These are phyloP conservation scores for Rhodeus uyekii DNA, from an alignment of 2,797 vertebrate genomes.

Conservation along the genomic window DNA sequence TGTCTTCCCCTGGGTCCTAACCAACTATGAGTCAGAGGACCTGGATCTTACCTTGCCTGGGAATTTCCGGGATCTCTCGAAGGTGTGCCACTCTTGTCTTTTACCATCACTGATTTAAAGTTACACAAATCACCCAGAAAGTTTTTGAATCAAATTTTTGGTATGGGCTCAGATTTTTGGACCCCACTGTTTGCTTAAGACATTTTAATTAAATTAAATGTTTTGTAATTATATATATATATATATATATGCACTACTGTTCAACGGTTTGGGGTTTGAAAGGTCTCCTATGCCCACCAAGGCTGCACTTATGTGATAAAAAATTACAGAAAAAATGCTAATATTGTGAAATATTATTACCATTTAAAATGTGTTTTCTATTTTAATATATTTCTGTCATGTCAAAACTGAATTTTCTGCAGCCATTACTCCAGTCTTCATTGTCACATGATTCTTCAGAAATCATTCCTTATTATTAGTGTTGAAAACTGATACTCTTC, in stretches of 20 bases:
- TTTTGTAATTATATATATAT: background rate
- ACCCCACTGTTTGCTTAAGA: background rate
- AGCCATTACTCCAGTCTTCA: background rate
- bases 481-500: no score
- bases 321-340: no score
- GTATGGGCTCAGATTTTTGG: background rate
- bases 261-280: no score
- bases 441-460: no score
- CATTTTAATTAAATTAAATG: background rate
- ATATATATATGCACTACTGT: no score
- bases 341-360: no score
- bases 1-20: constrained; percentile 97
- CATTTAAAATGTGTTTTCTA: no score
- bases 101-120: background rate
- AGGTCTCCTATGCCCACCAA: no score
- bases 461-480: no score
- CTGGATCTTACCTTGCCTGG: constrained; percentile 95
- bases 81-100: constrained; percentile 73
- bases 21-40: constrained; percentile 97
- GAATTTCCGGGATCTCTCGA: constrained; percentile 98
- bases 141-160: background rate
- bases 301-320: no score
- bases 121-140: background rate
- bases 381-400: background rate
- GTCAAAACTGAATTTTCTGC: background rate